Percentiles rank a stretch among this genome's conserved stretches.
phyloP scores from a whole-genome alignment of 2,888 invertebrate species.

The Acholoe squamosa region DNA sequence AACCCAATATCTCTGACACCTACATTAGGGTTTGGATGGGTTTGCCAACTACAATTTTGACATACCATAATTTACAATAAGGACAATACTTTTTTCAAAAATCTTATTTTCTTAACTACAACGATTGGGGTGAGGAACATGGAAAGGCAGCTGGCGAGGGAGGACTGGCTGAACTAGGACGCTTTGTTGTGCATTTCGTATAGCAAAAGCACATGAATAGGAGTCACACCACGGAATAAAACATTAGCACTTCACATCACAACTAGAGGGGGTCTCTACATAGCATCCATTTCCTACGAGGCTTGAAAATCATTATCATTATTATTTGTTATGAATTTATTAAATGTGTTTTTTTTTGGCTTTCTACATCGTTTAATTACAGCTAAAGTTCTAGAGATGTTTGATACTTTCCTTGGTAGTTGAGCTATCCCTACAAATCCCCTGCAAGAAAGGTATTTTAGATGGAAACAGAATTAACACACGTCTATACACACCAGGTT shows the following conservation, averaged over 20 bases:
- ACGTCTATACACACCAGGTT: neutral
- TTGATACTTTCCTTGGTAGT: conserved; percentile 54
- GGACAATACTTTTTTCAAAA: neutral
- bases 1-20: too few relatives aligned
- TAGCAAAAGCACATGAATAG: neutral
- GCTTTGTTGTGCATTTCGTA: neutral
- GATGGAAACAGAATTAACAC: conserved; percentile 31
- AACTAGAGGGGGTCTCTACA: neutral
- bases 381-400: conserved; percentile 45
- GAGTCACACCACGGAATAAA: conserved; percentile 28
- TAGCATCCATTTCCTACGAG: conserved; percentile 23
- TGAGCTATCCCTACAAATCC: conserved; percentile 61
- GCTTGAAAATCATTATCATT: neutral
- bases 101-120: conserved; percentile 2
- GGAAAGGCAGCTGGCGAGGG: conserved; percentile 2
- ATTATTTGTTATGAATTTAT: conserved; percentile 2
- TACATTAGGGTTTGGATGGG: too few relatives aligned
- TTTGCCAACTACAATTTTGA: neutral
- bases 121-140: neutral
- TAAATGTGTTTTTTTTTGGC: conserved; percentile 31
- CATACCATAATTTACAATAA: neutral
- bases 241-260: conserved; percentile 53
- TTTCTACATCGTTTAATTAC: neutral
- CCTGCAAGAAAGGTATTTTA: conserved; percentile 50
- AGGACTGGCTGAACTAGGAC: neutral